phyloP scores from a whole-genome alignment of 1,140 invertebrate genomes.

The Ridgeia piscesae region DNA sequence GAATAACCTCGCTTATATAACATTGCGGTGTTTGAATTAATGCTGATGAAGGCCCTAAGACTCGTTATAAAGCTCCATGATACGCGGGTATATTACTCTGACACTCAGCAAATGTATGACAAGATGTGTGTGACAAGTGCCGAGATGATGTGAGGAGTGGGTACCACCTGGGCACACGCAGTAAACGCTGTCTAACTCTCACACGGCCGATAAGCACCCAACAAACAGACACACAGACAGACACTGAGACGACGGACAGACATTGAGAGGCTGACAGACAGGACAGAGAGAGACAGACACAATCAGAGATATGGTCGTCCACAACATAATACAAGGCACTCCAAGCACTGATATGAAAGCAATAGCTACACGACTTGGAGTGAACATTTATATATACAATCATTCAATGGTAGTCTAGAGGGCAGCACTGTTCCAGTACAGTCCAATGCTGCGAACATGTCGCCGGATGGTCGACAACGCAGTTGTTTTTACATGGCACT shows the following conservation, averaged over 20 bases:
- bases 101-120: not conserved
- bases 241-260: slow-evolving; percentile 66
- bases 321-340: not conserved
- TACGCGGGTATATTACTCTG: not conserved
- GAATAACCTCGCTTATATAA: not conserved
- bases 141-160: not conserved
- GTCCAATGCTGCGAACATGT: not conserved
- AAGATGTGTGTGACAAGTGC: not conserved
- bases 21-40: not conserved
- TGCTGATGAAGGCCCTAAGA: not conserved
- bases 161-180: not conserved
- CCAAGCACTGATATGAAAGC: slow-evolving; percentile 13
- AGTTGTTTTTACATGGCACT: not conserved
- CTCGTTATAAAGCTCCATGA: not conserved
- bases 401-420: not conserved
- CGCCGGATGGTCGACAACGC: not conserved
- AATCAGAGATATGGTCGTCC: not conserved
- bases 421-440: not conserved
- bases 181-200: not conserved
- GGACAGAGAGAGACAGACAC: not conserved
- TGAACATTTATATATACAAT: not conserved
- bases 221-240: slow-evolving; percentile 47
- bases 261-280: slow-evolving; percentile 10
- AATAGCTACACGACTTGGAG: not conserved
- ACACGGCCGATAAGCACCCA: not conserved